phyloP scores from a whole-genome alignment of 2,113 vertebrate species.

The Corythaixoides concolor region DNA sequence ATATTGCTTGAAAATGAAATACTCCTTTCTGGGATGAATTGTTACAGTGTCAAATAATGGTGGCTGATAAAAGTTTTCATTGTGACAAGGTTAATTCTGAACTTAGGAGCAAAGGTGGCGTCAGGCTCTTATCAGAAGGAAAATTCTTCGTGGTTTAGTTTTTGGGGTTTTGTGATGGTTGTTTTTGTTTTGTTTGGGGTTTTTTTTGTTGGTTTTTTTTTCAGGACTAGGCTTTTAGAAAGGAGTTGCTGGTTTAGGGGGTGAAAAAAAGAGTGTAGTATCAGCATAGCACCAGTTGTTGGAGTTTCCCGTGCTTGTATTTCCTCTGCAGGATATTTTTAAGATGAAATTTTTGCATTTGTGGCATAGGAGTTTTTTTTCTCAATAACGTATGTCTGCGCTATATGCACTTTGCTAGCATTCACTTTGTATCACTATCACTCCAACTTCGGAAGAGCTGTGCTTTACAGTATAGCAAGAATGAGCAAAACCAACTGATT shows the following conservation, averaged over 20 bases:
- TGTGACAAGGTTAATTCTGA: not conserved
- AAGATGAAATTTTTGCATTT: not conserved
- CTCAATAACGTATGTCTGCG: not conserved
- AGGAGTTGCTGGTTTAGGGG: not conserved
- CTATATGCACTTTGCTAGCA: not conserved
- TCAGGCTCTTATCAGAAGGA: not conserved
- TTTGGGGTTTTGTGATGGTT: not conserved
- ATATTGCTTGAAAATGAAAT: not conserved
- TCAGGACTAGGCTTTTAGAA: not conserved
- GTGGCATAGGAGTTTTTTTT: not conserved
- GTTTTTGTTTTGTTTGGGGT: too few relatives aligned
- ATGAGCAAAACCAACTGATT: not conserved
- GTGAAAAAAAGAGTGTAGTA: not conserved
- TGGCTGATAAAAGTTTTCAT: not conserved
- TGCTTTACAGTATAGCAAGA: not conserved
- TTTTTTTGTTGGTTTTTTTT: not conserved
- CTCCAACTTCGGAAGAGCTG: not conserved
- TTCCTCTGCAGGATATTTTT: slow-evolving; percentile 20
- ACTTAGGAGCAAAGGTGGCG: not conserved
- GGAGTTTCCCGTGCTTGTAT: not conserved
- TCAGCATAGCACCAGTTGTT: not conserved
- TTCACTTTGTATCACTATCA: not conserved
- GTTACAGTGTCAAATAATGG: not conserved
- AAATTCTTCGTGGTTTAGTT: not conserved
- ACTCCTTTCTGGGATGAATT: not conserved